Base-by-base conservation (phyloP, 35 echinoderm and acorn worm species). In the Hemicentrotus pulcherrimus region DNA sequence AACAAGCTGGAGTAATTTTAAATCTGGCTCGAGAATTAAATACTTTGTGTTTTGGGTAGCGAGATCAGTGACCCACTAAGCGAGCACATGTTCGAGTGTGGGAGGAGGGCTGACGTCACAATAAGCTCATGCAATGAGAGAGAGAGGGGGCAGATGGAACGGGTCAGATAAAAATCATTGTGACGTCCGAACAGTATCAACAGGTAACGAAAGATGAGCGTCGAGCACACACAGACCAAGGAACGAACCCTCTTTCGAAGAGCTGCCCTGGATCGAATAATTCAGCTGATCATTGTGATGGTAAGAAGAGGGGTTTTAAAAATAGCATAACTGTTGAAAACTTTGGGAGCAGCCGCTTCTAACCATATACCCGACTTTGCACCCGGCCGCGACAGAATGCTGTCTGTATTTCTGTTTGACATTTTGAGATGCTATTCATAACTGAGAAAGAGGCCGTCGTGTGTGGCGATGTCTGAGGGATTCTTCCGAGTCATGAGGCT, bases 121-220 rank as follows among this genome's bases (percentile, higher is more conserved):
- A 78, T 78, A 28, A 28, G 65, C 22, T 78, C 22, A 24, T n/a
- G n/a, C n/a, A n/a, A n/a, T n/a, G n/a, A n/a, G 65, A 30, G 65
- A 78, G 65, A 78, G 65, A 78, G 22, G 19, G 65, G 24, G 65
- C 65, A 4, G 19, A 8, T n/a, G 6, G 22, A 78, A n/a, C 19
- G 18, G 65, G 65, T 78, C 65, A 78, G 65, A 78, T 78, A 78
- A 78, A 59, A 78, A 78, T 78, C 65, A 78, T n/a, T 78, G 65
- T 78, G 65, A 78, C 65, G 65, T 78, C 65, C 28, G 65, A 78
- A 78, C 65, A 78, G 65, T 78, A 28, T 22, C 19, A 78, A 22
- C 28, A 78, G 65, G 28, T n/a, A 78, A 28, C 65, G 65, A 78
- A 78, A 78, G 65, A 22, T 78, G 65, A 78, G 28, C 1, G 65